A percentile compares a stretch with the other conserved stretches of the same genome.
Evolutionary conservation across 2,113 vertebrate species (phyloP).

Genomic region (Hyla sarda): DNA sequence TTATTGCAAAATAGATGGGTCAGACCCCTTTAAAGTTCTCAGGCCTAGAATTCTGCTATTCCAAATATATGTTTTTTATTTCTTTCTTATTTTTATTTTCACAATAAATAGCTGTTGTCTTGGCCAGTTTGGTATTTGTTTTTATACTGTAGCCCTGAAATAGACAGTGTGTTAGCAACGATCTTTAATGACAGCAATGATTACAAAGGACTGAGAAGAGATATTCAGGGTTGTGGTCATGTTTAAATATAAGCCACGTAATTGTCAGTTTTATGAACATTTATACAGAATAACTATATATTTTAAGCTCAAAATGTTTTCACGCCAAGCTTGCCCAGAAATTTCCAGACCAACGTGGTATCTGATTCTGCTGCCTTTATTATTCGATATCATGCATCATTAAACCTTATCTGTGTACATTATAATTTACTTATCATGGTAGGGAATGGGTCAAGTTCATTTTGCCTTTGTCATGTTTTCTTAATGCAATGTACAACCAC

Average conservation of each 20-base stretch:
- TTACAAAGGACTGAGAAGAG: neutral
- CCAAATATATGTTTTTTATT: neutral
- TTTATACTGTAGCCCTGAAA: neutral
- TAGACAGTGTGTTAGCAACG: neutral
- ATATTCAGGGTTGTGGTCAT: neutral
- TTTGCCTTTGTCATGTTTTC: conserved; percentile 32
- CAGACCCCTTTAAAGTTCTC: neutral
- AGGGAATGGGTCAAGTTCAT: conserved; percentile 27
- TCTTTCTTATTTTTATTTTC: neutral
- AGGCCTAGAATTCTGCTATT: neutral
- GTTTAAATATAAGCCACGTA: neutral
- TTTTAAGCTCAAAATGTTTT: neutral
- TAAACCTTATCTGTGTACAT: conserved; percentile 18
- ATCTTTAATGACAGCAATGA: neutral
- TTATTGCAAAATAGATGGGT: no score
- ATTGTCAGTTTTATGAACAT: neutral
- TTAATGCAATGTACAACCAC: neutral
- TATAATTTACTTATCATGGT: conserved; percentile 14
- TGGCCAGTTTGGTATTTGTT: neutral
- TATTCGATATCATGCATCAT: conserved; percentile 19
- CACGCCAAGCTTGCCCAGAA: neutral
- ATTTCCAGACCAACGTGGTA: no score
- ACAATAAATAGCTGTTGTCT: neutral
- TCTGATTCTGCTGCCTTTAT: neutral
- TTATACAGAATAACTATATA: neutral